A percentile compares a stretch with the other conserved stretches of the same genome.
Conservation (phyloP, 37 sponge, comb jelly and placozoan genomes). For the Cladorhizidae sp. region DNA sequence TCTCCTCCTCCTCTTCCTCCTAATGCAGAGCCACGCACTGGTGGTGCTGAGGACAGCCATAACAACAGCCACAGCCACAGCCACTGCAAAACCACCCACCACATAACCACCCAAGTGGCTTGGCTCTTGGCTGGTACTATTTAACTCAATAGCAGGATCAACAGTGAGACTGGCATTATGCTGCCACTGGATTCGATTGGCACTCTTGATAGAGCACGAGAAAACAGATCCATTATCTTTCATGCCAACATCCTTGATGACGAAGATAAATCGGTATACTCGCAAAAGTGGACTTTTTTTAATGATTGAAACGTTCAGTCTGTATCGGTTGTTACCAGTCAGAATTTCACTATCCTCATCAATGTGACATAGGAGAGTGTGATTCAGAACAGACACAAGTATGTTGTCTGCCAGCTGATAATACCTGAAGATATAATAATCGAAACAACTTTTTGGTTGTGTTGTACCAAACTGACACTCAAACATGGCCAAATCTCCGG, state of each 20-base stretch:
- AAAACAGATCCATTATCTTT: constrained; percentile 6
- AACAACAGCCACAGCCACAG: too few species aligned
- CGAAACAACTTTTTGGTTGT: neutral
- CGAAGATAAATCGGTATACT: neutral
- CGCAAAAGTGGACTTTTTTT: neutral
- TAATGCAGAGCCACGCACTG: too few species aligned
- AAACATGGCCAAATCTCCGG: neutral
- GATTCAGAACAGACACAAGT: neutral
- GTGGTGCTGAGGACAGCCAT: too few species aligned
- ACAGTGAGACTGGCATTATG: neutral
- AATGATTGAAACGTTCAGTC: neutral
- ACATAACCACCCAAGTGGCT: too few species aligned
- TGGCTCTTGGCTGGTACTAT: too few species aligned
- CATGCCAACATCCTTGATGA: neutral
- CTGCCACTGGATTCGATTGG: neutral
- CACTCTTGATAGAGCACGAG: neutral
- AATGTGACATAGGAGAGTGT: neutral
- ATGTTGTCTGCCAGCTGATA: neutral
- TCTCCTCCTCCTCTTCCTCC: too few species aligned
- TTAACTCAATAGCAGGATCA: neutral
- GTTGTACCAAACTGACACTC: neutral
- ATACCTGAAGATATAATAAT: neutral
- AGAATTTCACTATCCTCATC: too few species aligned
- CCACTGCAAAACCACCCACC: too few species aligned
- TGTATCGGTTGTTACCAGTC: neutral